Base-by-base conservation (phyloP, 1,140 invertebrate genomes). In the Thalassaphorura encarpata region DNA sequence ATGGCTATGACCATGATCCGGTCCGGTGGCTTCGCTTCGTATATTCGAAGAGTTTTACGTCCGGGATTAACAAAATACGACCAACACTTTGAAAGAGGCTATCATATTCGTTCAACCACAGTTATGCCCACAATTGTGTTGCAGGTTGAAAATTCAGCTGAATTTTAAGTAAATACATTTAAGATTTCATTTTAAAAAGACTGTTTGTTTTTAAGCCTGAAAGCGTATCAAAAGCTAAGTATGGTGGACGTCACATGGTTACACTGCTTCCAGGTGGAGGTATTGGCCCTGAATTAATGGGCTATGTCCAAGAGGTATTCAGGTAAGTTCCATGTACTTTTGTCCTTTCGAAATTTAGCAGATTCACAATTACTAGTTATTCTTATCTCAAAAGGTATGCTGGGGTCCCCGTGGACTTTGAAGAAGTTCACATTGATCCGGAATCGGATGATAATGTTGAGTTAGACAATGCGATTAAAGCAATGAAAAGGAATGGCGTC, bases 401-500 rank as follows among this genome's bases (percentile, higher is more conserved):
- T 27, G 75, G 77, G 39, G 76, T 78, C 27, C 82, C 83, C 5
- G 73, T 84, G 28, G 77, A 82, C 64, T 81, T 84, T 75, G 80
- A 82, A 67, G 71, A 76, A 46, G 69, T 80, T 23, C 67, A 75
- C 45, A 68, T 80, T 31, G 73, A 76, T 65, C 72, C 72, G 4
- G 63, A 67, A 4, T 67, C 68, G 18, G 71, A 74, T 13, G 68
- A 74, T 67, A 76, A 69, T 40, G 72, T 73, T 33, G 72, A 73
- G 46, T 67, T 84, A 50, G 67, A 76, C 43, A 72, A 77, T 58
- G 80, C 79, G 11, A 68, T 85, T 19, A 71, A 73, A 18, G 78
- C 81, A n/a, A 79, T 84, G 21, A 72, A 75, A 60, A 71, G 83
- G 58, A 85, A 84, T 72, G 79, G 80, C 19, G 75, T 80, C 56